phyloP scores from a whole-genome alignment of 2,113 vertebrate species.

The Isichthys henryi region DNA sequence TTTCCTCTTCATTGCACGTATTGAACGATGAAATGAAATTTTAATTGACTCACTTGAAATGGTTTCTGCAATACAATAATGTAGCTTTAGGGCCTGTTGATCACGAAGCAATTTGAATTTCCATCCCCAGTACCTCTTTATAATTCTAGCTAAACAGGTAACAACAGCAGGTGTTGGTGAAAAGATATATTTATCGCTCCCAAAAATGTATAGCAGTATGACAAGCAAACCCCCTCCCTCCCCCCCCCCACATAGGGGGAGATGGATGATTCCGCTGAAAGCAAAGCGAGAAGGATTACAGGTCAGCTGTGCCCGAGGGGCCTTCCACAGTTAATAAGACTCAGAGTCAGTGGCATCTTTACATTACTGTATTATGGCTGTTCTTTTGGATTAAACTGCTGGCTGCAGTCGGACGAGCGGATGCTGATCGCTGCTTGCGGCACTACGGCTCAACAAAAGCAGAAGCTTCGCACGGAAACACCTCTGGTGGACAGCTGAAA shows the following conservation, averaged over 20 bases:
- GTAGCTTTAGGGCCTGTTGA: neutral
- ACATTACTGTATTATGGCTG: slow-evolving; percentile 17
- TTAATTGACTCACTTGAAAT: slow-evolving; percentile 9
- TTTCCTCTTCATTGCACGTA: neutral
- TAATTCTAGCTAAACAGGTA: slow-evolving; percentile 14
- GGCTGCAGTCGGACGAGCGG: slow-evolving; percentile 29
- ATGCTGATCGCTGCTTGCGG: neutral
- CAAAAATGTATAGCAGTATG: neutral
- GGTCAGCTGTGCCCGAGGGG: slow-evolving; percentile 42
- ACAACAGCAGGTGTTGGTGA: slow-evolving; percentile 12
- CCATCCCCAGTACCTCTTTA: neutral
- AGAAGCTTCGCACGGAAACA: neutral
- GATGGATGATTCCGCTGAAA: slow-evolving; percentile 33
- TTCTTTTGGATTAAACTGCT: neutral
- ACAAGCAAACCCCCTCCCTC: slow-evolving; percentile 21
- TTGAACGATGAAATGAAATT: neutral
- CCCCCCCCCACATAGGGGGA: slow-evolving; percentile 23
- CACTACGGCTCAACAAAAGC: neutral
- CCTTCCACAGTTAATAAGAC: slow-evolving; percentile 47
- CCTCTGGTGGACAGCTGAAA: neutral
- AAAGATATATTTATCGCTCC: neutral
- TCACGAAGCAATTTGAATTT: neutral
- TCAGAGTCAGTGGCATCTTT: slow-evolving; percentile 11
- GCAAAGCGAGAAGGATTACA: slow-evolving; percentile 37
- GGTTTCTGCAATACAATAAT: neutral